phyloP scores from a whole-genome alignment of 2,888 invertebrate species.

The Tubulanus polymorphus region DNA sequence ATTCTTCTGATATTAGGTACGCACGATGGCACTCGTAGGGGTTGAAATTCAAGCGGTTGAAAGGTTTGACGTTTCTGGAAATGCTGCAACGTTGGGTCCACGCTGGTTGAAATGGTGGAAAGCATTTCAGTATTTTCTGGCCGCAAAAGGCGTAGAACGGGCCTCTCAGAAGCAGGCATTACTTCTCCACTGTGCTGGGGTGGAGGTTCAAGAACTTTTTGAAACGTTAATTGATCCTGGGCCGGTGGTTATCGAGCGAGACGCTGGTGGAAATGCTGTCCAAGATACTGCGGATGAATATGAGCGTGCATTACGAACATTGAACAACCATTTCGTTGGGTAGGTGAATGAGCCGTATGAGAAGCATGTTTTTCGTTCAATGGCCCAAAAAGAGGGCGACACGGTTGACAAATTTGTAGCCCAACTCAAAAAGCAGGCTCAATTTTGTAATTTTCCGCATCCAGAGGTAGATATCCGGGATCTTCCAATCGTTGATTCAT shows the following conservation, averaged over 20 bases:
- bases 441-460: neutral
- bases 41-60: neutral
- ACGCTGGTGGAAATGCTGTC: neutral
- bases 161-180: constrained; percentile 6
- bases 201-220: constrained; percentile 8
- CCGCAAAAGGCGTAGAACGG: neutral
- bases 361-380: constrained; percentile 1
- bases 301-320: neutral
- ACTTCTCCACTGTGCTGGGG: constrained; percentile 5
- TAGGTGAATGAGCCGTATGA: constrained; percentile 8
- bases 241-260: neutral
- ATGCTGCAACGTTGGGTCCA: constrained; percentile 1
- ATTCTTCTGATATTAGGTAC: too few species aligned
- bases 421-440: neutral
- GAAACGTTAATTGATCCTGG: constrained; percentile 7
- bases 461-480: neutral
- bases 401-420: neutral
- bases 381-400: neutral
- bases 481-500: too few species aligned
- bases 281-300: constrained; percentile 1
- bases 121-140: constrained; percentile 4
- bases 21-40: too few species aligned
- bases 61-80: constrained; percentile 1
- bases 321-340: neutral
- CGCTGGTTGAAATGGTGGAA: constrained; percentile 6